Conservation (phyloP, 2,888 invertebrate species). For the Brachypterus glaber region DNA sequence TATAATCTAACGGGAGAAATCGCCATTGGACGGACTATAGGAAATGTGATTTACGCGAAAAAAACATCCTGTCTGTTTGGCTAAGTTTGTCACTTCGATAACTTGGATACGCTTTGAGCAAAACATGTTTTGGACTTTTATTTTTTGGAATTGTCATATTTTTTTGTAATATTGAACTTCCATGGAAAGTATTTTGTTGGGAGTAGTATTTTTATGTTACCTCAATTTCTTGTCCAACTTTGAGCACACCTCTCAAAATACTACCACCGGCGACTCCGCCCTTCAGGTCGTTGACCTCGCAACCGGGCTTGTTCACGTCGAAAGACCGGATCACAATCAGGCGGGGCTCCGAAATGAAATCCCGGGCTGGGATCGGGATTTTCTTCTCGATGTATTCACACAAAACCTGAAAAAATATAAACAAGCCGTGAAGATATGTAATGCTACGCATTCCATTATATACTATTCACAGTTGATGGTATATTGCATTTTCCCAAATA, state of each 20-base stretch:
- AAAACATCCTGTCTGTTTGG: too few species aligned
- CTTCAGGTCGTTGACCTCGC: constrained; percentile 94
- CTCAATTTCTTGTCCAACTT: constrained; percentile 98
- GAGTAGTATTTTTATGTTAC: constrained; percentile 48
- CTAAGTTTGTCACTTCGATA: too few species aligned
- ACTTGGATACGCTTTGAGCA: too few species aligned
- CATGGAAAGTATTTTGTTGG: too few species aligned
- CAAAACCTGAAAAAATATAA: constrained; percentile 48
- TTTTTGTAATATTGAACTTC: constrained; percentile 3
- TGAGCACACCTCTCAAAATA: constrained; percentile 89
- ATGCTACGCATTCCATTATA: too few species aligned
- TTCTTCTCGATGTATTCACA: constrained; percentile 99
- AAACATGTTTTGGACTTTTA: too few species aligned
- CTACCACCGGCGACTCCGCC: constrained; percentile 99
- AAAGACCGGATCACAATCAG: constrained; percentile 95
- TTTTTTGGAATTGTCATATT: not conserved
- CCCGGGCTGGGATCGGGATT: constrained; percentile 91
- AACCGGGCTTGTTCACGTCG: constrained; percentile 99
- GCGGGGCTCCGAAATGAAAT: constrained; percentile 90
- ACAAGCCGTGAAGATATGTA: too few species aligned
- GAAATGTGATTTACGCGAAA: too few species aligned
- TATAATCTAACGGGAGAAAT: too few species aligned
- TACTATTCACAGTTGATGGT: too few species aligned
- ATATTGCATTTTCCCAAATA: too few species aligned
- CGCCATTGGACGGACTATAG: too few species aligned